Evolutionary conservation across 2,113 vertebrate species (phyloP), one percentile per base, ranked within the genome.

Genomic region (Paradisaea rubra): DNA sequence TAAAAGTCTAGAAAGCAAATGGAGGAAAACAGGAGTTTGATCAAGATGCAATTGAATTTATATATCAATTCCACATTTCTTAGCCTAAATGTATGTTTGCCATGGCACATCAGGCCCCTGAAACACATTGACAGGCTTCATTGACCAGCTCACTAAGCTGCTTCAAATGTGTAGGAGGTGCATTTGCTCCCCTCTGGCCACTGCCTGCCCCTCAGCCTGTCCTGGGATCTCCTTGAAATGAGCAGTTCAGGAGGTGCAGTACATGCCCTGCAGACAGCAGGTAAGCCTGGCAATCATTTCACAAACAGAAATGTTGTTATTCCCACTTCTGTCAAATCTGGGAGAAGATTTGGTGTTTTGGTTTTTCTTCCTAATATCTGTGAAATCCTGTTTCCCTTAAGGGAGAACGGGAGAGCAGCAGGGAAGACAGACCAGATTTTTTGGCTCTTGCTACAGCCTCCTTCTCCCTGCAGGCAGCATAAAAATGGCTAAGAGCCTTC

Each of bases 401-500:
- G 74, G 31, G 25, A 65, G 37, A 80, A 57, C 2, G 1, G 45
- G 17, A 83, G 16, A 90, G 28, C 12, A 72, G n/a, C 66, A 76
- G 45, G 14, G 89, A 25, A 88, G 61, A 7, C 27, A 76, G 37
- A 80, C 5, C 50, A 88, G 42, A 45, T 63, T 54, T 93, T 88
- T 64, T 91, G 54, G 25, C 57, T 85, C 41, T 61, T 71, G 20
- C 82, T 81, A 49, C 16, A 82, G 57, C 23, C 6, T 64, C 24
- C 80, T 87, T 87, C 59, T 95, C 54, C 74, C 54, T 73, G n/a
- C 37, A 93, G 79, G 68, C 63, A 86, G 42, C 22, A 76, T 65
- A 82, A 82, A 91, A 94, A 89, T 74, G 28, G 35, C 70, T 79
- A 76, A 77, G 22, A 96, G n/a, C 19, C 16, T 15, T 83, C 45